Percentiles rank a stretch among this genome's conserved stretches.
phyloP scores from a whole-genome alignment of 2,888 invertebrate species.

The Lasioglossum zephyrum region DNA sequence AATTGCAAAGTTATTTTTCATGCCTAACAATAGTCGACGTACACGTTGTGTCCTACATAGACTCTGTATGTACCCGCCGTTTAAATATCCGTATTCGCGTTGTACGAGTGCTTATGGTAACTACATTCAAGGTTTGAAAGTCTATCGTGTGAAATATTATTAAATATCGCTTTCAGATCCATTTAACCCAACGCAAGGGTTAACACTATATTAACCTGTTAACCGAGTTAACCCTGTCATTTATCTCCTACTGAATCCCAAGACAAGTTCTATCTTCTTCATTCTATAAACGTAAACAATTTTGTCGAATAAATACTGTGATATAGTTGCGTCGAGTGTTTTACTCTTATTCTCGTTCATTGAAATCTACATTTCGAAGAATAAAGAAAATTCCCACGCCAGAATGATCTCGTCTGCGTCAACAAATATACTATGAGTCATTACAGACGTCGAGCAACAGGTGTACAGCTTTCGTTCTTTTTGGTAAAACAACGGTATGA shows the following conservation, averaged over 20 bases:
- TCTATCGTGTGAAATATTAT: neutral
- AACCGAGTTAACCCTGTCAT: constrained; percentile 1
- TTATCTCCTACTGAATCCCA: neutral
- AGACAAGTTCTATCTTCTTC: neutral
- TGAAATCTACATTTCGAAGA: neutral
- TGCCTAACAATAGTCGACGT: neutral
- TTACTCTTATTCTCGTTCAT: neutral
- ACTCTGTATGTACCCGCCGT: neutral
- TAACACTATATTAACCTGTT: constrained; percentile 3
- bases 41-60: neutral
- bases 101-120: neutral
- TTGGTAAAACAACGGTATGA: neutral
- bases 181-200: neutral
- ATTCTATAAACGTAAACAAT: neutral
- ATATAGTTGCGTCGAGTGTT: neutral
- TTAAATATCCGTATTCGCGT: neutral
- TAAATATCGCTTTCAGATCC: neutral
- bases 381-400: neutral
- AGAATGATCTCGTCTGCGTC: constrained; percentile 7
- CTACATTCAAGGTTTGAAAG: neutral
- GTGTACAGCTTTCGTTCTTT: constrained; percentile 10
- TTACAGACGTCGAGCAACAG: constrained; percentile 24
- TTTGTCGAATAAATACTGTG: neutral
- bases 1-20: neutral
- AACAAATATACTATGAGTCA: neutral